These are phyloP conservation scores for Cyanistes caeruleus DNA, from an alignment of 2,113 vertebrate species.

Conservation along the genomic window DNA sequence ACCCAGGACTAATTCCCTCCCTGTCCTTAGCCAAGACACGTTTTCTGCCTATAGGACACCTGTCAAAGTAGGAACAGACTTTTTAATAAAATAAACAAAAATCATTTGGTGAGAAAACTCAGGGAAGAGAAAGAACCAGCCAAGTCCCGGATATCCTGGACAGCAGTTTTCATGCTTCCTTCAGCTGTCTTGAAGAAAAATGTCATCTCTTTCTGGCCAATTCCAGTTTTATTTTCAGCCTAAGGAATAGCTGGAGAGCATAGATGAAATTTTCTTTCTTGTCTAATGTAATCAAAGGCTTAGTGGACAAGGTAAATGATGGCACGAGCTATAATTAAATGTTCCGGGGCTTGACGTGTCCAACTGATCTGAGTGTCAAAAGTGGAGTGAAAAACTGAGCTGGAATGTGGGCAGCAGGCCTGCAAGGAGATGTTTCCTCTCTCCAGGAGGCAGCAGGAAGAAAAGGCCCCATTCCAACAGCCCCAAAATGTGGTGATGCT, in stretches of 20 bases:
- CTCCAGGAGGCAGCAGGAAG: background rate
- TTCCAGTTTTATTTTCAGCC: conserved; percentile 64
- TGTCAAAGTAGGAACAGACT: conserved; percentile 70
- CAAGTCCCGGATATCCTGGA: conserved; percentile 80
- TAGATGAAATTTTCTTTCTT: conserved; percentile 33
- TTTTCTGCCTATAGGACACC: conserved; percentile 64
- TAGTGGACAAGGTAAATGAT: conserved; percentile 27
- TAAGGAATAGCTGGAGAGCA: conserved; percentile 30
- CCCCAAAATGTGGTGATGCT: background rate
- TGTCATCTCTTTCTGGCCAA: conserved; percentile 62
- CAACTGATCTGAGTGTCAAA: background rate
- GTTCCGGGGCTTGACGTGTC: background rate
- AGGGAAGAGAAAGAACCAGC: conserved; percentile 62
- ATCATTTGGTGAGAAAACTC: conserved; percentile 46
- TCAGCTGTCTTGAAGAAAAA: conserved; percentile 76
- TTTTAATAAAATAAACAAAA: conserved; percentile 74
- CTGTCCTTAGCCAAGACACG: background rate
- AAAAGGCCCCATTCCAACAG: background rate
- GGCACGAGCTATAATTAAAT: conserved; percentile 12
- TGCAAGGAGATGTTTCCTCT: background rate
- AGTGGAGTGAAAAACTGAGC: background rate
- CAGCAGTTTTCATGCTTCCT: conserved; percentile 69
- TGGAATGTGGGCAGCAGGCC: background rate
- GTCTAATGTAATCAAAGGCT: conserved; percentile 51
- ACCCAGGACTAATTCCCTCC: conserved; percentile 41